These are phyloP conservation scores for Cardinalis cardinalis DNA, from an alignment of 2,113 vertebrate genomes.

Conservation along the genomic window DNA sequence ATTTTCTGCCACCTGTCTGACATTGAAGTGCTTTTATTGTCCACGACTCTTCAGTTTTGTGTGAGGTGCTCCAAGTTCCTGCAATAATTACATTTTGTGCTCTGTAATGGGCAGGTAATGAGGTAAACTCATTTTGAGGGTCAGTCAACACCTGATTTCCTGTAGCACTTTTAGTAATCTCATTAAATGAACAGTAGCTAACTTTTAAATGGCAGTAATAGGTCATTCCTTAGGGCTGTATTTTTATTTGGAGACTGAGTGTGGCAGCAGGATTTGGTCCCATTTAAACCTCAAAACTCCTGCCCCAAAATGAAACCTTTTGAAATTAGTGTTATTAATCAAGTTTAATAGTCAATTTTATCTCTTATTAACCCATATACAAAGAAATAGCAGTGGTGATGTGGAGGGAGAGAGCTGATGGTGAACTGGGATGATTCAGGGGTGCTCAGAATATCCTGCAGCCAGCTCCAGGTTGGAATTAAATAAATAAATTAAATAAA, in stretches of 20 bases:
- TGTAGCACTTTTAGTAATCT: constrained; percentile 28
- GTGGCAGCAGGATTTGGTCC: neutral
- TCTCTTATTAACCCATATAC: rapidly evolving
- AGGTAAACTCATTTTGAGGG: constrained; percentile 53
- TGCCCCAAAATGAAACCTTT: neutral
- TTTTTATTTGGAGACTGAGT: neutral
- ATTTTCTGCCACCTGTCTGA: neutral
- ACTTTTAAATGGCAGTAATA: neutral
- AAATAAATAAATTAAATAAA: neutral
- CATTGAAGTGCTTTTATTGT: neutral
- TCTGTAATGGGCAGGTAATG: constrained; percentile 29
- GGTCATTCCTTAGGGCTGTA: neutral
- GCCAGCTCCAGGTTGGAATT: neutral
- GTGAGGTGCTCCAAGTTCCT: neutral
- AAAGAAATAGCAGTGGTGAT: neutral
- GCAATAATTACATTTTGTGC: constrained; percentile 30
- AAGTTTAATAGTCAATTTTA: neutral
- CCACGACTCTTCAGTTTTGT: neutral
- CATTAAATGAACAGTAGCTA: neutral
- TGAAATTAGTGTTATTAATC: neutral
- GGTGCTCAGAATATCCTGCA: neutral
- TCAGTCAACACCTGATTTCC: constrained; percentile 36
- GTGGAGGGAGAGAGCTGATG: neutral
- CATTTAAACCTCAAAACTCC: neutral
- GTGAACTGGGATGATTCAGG: neutral